These are phyloP conservation scores for Galago senegalensis DNA, from an alignment of 2,797 vertebrate genomes.

Conservation along the genomic window DNA sequence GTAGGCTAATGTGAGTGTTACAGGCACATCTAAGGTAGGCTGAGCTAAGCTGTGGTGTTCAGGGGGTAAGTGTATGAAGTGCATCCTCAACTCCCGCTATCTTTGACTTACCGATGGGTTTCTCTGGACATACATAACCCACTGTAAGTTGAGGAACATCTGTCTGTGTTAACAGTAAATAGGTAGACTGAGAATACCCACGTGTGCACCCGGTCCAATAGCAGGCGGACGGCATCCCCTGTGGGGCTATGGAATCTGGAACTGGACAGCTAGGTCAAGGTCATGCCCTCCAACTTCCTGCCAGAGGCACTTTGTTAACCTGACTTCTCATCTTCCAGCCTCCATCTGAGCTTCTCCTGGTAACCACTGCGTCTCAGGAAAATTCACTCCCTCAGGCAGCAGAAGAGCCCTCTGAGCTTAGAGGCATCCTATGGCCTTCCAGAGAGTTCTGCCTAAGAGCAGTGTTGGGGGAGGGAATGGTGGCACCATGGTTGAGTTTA, in stretches of 20 bases:
- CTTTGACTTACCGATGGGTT: too few relatives aligned
- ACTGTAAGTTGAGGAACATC: background rate
- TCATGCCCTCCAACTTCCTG: background rate
- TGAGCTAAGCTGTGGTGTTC: background rate
- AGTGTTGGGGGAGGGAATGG: background rate
- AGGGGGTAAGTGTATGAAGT: background rate
- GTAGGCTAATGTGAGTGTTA: background rate
- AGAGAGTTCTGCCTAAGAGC: background rate
- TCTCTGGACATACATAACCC: background rate
- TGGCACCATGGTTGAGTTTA: background rate
- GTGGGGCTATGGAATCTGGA: too few relatives aligned
- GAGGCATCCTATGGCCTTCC: background rate
- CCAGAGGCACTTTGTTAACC: background rate
- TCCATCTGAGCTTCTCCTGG: too few relatives aligned
- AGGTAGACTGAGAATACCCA: accelerated
- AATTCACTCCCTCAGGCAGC: background rate
- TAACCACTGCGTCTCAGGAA: background rate
- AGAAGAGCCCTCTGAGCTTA: too few relatives aligned
- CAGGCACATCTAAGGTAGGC: background rate
- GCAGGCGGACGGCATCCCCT: accelerated
- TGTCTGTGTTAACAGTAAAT: background rate
- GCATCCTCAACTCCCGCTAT: background rate
- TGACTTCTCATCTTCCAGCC: background rate
- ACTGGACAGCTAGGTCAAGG: background rate
- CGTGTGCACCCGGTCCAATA: background rate